These are phyloP conservation scores for Luperina testacea DNA, from an alignment of 2,888 invertebrate species.

Conservation along the genomic window DNA sequence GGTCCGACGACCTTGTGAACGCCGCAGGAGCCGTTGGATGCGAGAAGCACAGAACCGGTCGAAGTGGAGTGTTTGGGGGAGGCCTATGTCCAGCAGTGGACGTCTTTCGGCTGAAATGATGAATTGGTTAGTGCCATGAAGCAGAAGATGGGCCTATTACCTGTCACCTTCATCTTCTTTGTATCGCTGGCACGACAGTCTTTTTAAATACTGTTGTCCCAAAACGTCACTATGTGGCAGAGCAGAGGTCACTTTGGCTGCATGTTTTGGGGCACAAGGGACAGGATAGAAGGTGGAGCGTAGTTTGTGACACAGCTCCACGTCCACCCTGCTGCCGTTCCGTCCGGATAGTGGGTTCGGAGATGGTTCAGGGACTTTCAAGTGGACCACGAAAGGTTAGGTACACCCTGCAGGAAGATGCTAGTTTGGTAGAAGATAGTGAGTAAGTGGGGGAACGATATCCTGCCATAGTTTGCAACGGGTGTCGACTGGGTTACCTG, in stretches of 20 bases:
- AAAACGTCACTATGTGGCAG: no score
- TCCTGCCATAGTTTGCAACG: not conserved
- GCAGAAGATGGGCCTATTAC: not conserved
- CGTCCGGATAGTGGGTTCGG: not conserved
- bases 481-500: not conserved
- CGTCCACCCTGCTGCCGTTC: not conserved
- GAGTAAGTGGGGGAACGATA: not conserved
- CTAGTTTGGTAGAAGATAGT: not conserved
- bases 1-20: no score
- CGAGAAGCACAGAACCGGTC: no score
- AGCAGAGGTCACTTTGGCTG: not conserved
- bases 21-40: no score
- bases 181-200: not conserved
- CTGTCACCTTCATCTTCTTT: not conserved
- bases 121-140: not conserved
- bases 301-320: not conserved
- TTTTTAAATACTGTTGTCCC: not conserved
- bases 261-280: not conserved
- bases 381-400: not conserved
- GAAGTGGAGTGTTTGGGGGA: no score
- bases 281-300: not conserved
- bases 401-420: not conserved
- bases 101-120: no score
- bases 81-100: no score
- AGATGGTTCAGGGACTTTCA: not conserved